These are phyloP conservation scores for Ranitomeya imitator DNA, from an alignment of 2,113 vertebrate genomes.

Conservation along the genomic window DNA sequence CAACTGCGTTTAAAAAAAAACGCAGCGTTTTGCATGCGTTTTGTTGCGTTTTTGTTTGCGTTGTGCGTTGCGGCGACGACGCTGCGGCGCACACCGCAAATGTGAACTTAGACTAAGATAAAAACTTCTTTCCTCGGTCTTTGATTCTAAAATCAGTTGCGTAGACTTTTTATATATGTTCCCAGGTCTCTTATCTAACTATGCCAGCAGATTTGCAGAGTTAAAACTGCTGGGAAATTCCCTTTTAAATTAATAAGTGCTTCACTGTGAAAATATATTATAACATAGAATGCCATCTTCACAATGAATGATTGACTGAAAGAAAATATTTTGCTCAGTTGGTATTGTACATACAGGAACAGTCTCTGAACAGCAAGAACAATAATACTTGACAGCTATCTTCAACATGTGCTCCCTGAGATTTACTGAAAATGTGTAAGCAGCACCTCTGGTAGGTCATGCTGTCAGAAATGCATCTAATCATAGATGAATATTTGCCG, in stretches of 20 bases:
- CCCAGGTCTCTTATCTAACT: too few relatives aligned
- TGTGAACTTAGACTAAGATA: too few relatives aligned
- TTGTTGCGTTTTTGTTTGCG: too few relatives aligned
- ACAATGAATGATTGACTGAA: background rate
- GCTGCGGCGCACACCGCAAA: too few relatives aligned
- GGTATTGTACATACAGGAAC: background rate
- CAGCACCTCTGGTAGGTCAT: background rate
- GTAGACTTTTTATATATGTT: too few relatives aligned
- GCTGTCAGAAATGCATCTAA: constrained; percentile 3
- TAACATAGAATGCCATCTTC: background rate
- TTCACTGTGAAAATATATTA: background rate
- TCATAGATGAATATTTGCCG: constrained; percentile 8
- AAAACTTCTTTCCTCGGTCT: too few relatives aligned
- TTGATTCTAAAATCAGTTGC: too few relatives aligned
- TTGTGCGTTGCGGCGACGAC: too few relatives aligned
- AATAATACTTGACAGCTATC: constrained; percentile 29
- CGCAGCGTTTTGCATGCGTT: too few relatives aligned
- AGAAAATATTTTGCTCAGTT: background rate
- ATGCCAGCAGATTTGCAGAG: too few relatives aligned
- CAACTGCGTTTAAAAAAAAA: too few relatives aligned
- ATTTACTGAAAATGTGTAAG: background rate
- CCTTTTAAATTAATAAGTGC: background rate
- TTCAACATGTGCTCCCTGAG: background rate
- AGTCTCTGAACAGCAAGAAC: background rate
- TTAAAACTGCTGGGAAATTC: too few relatives aligned